Evolutionary conservation across 2,113 vertebrate genomes (phyloP).

Genomic region (Cyprinus carpio): DNA sequence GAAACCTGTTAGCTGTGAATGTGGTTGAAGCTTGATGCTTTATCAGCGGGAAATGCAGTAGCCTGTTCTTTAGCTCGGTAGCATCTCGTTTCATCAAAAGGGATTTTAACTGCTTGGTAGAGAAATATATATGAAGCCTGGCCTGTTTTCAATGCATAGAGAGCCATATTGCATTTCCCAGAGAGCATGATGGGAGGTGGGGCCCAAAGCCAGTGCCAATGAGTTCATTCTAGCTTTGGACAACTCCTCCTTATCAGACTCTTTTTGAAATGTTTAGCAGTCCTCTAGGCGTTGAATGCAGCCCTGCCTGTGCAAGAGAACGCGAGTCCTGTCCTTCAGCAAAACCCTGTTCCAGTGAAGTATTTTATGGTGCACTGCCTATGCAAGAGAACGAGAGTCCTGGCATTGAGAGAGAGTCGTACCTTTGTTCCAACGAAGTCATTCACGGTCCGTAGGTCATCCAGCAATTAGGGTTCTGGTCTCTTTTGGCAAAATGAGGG

Average conservation of each 20-base stretch:
- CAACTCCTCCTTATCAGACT: slow-evolving; percentile 63
- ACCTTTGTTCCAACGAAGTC: background rate
- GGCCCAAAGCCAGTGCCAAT: slow-evolving; percentile 48
- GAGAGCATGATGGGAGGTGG: slow-evolving; percentile 66
- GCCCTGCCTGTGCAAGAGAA: slow-evolving; percentile 62
- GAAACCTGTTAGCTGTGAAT: slow-evolving; percentile 63
- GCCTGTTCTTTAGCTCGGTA: slow-evolving; percentile 69
- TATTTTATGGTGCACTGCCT: too few species aligned
- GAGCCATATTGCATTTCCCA: slow-evolving; percentile 65
- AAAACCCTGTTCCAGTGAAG: too few species aligned
- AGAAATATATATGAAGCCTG: slow-evolving; percentile 64
- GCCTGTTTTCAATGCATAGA: slow-evolving; percentile 64
- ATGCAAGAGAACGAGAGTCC: slow-evolving; percentile 54
- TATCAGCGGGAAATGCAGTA: slow-evolving; percentile 64
- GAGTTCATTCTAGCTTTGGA: slow-evolving; percentile 50
- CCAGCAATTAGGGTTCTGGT: slow-evolving; percentile 64
- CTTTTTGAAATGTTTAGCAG: slow-evolving; percentile 71
- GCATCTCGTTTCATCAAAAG: slow-evolving; percentile 73
- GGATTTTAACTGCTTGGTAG: slow-evolving; percentile 71
- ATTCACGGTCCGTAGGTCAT: background rate
- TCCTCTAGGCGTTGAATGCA: slow-evolving; percentile 67
- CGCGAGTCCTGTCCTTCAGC: slow-evolving; percentile 12
- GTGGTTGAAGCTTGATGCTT: slow-evolving; percentile 63
- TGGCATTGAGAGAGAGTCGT: background rate
- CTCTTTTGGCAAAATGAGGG: slow-evolving; percentile 73